Evolutionary conservation across 2,797 vertebrate species (phyloP), one percentile per base, ranked within the genome.

Genomic region (Pygocentrus nattereri): DNA sequence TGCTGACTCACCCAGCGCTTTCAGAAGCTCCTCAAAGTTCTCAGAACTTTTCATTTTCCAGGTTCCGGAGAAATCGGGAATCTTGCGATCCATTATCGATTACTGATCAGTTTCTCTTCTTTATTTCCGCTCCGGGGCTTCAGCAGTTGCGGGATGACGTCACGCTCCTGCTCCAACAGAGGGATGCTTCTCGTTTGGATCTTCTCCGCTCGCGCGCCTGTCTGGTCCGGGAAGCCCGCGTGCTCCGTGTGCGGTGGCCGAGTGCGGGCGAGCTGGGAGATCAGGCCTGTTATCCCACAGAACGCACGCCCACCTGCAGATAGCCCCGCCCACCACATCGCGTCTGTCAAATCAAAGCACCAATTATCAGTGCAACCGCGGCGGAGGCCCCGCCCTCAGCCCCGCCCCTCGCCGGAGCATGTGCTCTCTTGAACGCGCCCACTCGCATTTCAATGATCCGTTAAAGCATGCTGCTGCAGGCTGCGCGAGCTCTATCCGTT

Each of bases 1-100:
- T n/a, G 16, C 31, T 78, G 86, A 89, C 96, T 96, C 91, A 98
- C 97, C 95, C 85, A 97, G 74, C 0, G 91, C 93, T 91, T 97
- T 98, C 74, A 98, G 92, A 65, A 98, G 93, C 69, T 98, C 97
- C 83, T 98, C 97, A 80, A 98, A 98, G 92, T 98, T 97, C 84
- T 97, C 96, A 0, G 96, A 98, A 75, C 93, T 96, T 85, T 94
- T 95, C 95, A 98, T 98, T 82, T 95, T 96, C 97, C 97, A 98
- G 83, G 92, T 95, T 72, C 97, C 97, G 49, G 96, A 91, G 89
- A 98, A 98, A 87, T 97, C 92, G 0, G 96, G 95, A 89, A 96
- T 95, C 90, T 92, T 94, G 83, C 91, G 89, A 81, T 95, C 94
- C 95, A 95, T 95, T 52, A 19, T 27, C 71, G 54, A 73, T 41